phyloP scores from a whole-genome alignment of 2,797 vertebrate genomes.

The Leptoclinus maculatus region DNA sequence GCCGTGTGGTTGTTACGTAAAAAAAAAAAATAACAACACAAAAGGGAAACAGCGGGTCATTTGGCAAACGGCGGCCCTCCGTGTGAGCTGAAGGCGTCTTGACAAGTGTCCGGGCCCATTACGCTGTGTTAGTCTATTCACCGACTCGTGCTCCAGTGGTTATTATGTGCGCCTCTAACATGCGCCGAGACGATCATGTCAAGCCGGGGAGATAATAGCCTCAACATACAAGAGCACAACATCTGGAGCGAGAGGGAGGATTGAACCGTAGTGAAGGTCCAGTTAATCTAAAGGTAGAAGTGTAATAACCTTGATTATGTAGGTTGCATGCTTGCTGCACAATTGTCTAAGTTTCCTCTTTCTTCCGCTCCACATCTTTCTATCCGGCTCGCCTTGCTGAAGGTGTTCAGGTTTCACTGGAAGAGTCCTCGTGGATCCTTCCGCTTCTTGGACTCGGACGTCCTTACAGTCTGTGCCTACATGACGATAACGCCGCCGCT shows the following conservation, averaged over 20 bases:
- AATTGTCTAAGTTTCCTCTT: constrained; percentile 27
- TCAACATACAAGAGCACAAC: constrained; percentile 65
- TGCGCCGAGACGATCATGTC: constrained; percentile 62
- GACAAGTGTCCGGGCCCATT: constrained; percentile 85
- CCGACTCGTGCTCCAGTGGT: constrained; percentile 69
- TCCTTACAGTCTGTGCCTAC: background rate
- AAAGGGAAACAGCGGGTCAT: constrained; percentile 67
- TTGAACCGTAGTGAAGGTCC: constrained; percentile 22
- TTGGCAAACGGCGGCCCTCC: constrained; percentile 60
- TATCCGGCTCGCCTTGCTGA: constrained; percentile 17
- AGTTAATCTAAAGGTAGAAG: constrained; percentile 53
- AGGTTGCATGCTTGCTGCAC: constrained; percentile 46
- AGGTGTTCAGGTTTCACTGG: constrained; percentile 50
- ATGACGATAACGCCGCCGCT: background rate
- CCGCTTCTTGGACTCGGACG: constrained; percentile 10
- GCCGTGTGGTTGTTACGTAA: constrained; percentile 46
- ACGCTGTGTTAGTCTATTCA: constrained; percentile 70
- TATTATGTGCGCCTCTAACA: constrained; percentile 62
- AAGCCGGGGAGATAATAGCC: constrained; percentile 67
- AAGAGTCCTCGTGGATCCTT: constrained; percentile 13
- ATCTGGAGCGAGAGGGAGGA: constrained; percentile 70
- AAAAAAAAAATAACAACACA: constrained; percentile 4
- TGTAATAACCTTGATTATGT: constrained; percentile 44
- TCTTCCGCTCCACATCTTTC: constrained; percentile 6
- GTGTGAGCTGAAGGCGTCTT: constrained; percentile 77